A percentile compares a stretch with the other conserved stretches of the same genome.
Conservation (phyloP, 2,797 vertebrate species). For the Gymnocypris eckloni region DNA sequence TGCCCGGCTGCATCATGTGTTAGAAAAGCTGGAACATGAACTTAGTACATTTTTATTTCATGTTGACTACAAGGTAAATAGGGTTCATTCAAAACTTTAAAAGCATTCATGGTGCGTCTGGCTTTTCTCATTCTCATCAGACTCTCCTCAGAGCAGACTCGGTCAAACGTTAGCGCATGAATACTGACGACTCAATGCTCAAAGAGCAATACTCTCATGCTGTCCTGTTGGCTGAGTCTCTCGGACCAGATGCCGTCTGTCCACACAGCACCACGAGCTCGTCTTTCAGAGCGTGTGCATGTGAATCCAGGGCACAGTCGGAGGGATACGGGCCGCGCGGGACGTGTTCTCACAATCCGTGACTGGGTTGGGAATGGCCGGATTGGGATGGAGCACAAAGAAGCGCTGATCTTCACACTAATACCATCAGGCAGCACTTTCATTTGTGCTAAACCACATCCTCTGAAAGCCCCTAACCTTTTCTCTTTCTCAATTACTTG, state of each 20-base stretch:
- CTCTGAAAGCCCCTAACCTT: conserved; percentile 40
- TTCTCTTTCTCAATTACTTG: conserved; percentile 25
- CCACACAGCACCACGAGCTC: conserved; percentile 1
- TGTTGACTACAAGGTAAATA: neutral
- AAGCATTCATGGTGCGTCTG: neutral
- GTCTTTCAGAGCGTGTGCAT: conserved; percentile 21
- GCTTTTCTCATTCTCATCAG: neutral
- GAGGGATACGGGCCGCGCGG: too few species aligned
- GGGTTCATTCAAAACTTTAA: neutral
- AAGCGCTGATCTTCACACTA: conserved; percentile 46
- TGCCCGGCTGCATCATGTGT: neutral
- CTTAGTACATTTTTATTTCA: neutral
- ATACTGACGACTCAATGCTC: conserved; percentile 27
- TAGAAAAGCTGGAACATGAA: neutral
- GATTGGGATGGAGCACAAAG: conserved; percentile 45
- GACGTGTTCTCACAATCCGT: neutral
- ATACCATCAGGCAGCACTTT: conserved; percentile 50
- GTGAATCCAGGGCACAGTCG: neutral
- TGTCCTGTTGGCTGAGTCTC: neutral
- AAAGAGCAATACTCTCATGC: neutral
- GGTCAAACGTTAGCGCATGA: conserved; percentile 6
- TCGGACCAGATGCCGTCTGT: neutral
- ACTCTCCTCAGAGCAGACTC: neutral
- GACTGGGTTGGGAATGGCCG: neutral
- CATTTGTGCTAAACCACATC: conserved; percentile 49